Conservation (phyloP, 2,113 vertebrate species). For the Oryzias curvinotus region DNA sequence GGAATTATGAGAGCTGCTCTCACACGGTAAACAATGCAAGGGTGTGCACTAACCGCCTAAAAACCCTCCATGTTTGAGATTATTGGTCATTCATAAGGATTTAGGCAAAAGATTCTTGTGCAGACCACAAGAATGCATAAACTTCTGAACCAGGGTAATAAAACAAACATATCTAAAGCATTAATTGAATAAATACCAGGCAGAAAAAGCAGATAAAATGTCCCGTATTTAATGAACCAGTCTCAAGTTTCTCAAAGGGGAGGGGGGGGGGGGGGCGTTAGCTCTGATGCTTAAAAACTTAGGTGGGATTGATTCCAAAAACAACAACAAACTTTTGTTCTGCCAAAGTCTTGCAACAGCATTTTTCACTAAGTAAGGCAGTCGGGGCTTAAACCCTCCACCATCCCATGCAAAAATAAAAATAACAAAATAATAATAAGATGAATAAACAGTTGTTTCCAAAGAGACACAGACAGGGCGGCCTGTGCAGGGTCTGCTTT, state of each 20-base stretch:
- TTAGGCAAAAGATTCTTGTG: conserved; percentile 10
- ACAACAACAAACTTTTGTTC: conserved; percentile 58
- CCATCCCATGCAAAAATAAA: conserved; percentile 8
- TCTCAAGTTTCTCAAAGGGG: conserved; percentile 31
- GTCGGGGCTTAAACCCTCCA: conserved; percentile 23
- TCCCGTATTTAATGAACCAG: conserved; percentile 49
- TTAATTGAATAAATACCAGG: conserved; percentile 47
- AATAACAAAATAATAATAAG: conserved; percentile 27
- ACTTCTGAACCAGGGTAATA: conserved; percentile 29
- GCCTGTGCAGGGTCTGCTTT: conserved; percentile 55
- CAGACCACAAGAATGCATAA: conserved; percentile 38
- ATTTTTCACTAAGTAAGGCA: conserved; percentile 41
- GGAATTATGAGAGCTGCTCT: conserved; percentile 4
- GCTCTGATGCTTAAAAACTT: conserved; percentile 50
- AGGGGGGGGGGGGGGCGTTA: conserved; percentile 39
- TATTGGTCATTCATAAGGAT: conserved; percentile 12
- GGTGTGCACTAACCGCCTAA: conserved; percentile 3
- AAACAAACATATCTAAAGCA: conserved; percentile 46
- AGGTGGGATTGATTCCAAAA: conserved; percentile 37
- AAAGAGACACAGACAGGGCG: conserved; percentile 35
- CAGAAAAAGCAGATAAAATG: conserved; percentile 44
- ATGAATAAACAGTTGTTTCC: conserved; percentile 48
- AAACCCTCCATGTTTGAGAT: conserved; percentile 11
- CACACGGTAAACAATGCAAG: conserved; percentile 15
- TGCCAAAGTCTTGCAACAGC: conserved; percentile 50